Evolutionary conservation across 2,797 vertebrate genomes (phyloP), one percentile per base, ranked within the genome.

Genomic region (Sebastes nivosus): DNA sequence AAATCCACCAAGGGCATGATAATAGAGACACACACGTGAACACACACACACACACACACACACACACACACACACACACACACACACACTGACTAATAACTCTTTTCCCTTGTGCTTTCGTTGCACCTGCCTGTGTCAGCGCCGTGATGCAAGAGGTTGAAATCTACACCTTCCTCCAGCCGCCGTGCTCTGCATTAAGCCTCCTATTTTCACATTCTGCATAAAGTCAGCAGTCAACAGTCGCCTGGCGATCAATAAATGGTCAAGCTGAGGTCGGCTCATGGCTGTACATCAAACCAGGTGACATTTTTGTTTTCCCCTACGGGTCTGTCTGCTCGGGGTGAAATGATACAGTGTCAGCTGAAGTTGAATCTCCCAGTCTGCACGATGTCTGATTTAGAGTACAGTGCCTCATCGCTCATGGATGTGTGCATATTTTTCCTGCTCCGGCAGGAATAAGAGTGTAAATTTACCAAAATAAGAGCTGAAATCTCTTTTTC

Each of bases 151-250:
- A 89, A 91, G 68, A 57, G 61, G 59, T 68, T 78, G 88, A 93
- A 92, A 94, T 76, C 83, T 55, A 73, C 89, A 92, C 85, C 83
- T 79, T 75, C 60, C 59, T 77, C 63, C 75, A 68, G 72, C 68
- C 24, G n/a, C 72, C 3, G n/a, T 8, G 73, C 77, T 81, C 84
- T 22, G 77, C 84, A 75, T 77, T 30, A 57, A 84, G 77, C 65
- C 66, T 67, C 32, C 22, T 20, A 58, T 75, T 81, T 88, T 72
- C 75, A 77, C 81, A 68, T 83, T 92, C 86, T 94, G 91, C 87
- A 88, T 89, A 77, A 82, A 91, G 87, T 87, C 89, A 92, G 87
- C 87, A 86, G 83, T 84, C 87, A 80, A 86, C 80, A 83, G 81
- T 71, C 67, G n/a, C 75, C 27, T 60, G 4, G 59, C 29, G 61